A percentile compares a stretch with the other conserved stretches of the same genome.
Conservation (phyloP, 2,113 vertebrate species). For the Nanorana parkeri region DNA sequence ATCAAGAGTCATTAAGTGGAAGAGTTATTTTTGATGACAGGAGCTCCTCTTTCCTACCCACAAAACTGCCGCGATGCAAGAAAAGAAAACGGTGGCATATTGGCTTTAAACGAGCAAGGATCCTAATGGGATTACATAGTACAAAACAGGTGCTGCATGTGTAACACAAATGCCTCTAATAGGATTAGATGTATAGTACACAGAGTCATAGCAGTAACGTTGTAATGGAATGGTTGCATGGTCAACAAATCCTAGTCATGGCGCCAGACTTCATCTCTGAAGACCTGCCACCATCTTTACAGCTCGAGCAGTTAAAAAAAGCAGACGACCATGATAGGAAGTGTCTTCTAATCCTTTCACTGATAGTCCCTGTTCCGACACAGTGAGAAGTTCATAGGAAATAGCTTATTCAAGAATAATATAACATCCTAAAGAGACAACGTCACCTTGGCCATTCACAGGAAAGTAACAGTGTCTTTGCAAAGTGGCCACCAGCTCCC, state of each 20-base stretch:
- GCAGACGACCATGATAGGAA: constrained; percentile 74
- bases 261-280: constrained; percentile 60
- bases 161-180: constrained; percentile 70
- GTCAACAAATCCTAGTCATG: constrained; percentile 40
- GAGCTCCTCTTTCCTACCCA: background rate
- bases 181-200: constrained; percentile 72
- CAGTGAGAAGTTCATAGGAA: constrained; percentile 68
- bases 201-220: constrained; percentile 63
- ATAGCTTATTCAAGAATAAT: constrained; percentile 67
- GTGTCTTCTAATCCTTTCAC: constrained; percentile 71
- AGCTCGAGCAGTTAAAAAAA: too few species aligned
- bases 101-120: constrained; percentile 52
- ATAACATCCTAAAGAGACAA: too few species aligned
- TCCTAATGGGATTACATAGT: constrained; percentile 72
- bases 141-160: constrained; percentile 60
- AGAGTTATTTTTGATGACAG: too few species aligned
- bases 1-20: too few species aligned
- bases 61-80: background rate
- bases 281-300: constrained; percentile 65
- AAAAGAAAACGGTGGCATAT: background rate
- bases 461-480: too few species aligned
- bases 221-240: constrained; percentile 64
- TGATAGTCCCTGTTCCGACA: constrained; percentile 66
- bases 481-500: too few species aligned
- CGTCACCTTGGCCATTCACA: too few species aligned